These are phyloP conservation scores for Rallus crepitans DNA, from an alignment of 2,797 vertebrate genomes.

Conservation along the genomic window DNA sequence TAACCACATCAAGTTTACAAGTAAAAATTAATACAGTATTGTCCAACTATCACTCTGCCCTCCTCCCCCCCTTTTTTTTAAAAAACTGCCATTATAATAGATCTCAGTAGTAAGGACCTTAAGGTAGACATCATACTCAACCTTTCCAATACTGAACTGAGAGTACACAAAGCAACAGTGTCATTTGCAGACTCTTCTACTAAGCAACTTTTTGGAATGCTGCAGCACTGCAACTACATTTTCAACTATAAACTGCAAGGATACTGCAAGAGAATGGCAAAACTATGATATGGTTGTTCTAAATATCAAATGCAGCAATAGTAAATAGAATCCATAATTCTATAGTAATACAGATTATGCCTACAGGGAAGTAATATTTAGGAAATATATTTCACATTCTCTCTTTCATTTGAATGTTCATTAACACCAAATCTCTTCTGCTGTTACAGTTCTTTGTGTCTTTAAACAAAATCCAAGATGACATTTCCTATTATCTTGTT, in stretches of 20 bases:
- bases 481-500: neutral
- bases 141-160: neutral
- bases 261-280: neutral
- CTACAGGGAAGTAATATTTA: neutral
- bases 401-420: neutral
- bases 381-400: neutral
- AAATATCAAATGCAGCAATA: neutral
- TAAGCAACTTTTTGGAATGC: neutral
- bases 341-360: neutral
- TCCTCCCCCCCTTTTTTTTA: rapidly evolving
- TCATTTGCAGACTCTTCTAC: neutral
- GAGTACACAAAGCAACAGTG: neutral
- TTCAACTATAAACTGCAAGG: neutral
- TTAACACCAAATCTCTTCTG: neutral
- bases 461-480: neutral
- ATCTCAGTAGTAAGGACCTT: neutral
- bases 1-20: neutral
- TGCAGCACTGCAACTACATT: neutral
- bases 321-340: neutral
- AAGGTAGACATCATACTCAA: neutral
- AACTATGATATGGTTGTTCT: neutral
- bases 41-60: neutral
- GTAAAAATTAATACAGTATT: neutral
- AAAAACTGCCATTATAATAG: neutral
- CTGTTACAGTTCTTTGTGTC: neutral